Percentiles rank a stretch among this genome's conserved stretches.
Conservation (phyloP, 2,113 vertebrate genomes). For the Boleophthalmus pectinirostris region DNA sequence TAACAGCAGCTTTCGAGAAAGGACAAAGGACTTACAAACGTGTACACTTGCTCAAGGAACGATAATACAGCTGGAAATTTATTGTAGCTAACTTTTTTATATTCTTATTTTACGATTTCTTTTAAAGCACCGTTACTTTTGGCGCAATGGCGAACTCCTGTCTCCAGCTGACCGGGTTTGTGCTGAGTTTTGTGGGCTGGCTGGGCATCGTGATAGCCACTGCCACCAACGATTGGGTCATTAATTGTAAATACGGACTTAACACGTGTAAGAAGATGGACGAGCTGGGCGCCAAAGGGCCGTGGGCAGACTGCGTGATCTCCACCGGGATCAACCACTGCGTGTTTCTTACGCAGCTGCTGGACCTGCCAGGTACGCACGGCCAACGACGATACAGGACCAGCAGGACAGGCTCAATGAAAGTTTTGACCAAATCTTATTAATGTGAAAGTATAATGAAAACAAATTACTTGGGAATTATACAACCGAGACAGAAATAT, state of each 20-base stretch:
- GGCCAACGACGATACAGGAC: no score
- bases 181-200: conserved; percentile 90
- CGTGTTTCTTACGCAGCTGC: conserved; percentile 88
- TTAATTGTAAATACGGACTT: conserved; percentile 88
- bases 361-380: conserved; percentile 87
- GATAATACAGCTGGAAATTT: conserved; percentile 6
- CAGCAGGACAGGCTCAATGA: not conserved
- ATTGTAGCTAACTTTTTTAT: not conserved
- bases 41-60: not conserved
- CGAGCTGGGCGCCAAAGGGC: conserved; percentile 87
- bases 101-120: conserved; percentile 2
- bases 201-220: conserved; percentile 89
- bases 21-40: conserved; percentile 38
- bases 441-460: no score
- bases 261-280: conserved; percentile 94
- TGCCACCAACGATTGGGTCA: conserved; percentile 94
- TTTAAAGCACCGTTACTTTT: not conserved
- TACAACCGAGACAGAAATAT: no score
- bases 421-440: no score
- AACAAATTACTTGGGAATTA: no score
- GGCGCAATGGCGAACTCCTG: conserved; percentile 87
- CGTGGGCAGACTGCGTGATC: conserved; percentile 95
- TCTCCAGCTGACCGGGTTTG: conserved; percentile 87
- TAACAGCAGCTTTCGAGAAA: conserved; percentile 1
- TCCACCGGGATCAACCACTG: conserved; percentile 92